Conservation (phyloP, 2,797 vertebrate species). For the Catostomus latipinnis region DNA sequence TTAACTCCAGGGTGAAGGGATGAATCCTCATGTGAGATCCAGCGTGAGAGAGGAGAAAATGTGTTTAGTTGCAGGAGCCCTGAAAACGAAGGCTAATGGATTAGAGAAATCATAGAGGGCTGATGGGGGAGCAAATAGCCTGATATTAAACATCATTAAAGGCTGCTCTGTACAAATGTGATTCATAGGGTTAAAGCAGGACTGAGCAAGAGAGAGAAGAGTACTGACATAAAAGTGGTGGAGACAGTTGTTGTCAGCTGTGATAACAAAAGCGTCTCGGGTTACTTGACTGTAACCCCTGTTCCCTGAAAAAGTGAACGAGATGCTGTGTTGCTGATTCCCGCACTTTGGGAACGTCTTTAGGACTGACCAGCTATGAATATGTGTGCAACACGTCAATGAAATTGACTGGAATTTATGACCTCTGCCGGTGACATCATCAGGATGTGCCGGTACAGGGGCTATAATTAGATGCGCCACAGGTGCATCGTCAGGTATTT, state of each 20-base stretch:
- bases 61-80: conserved; percentile 70
- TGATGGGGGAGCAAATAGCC: conserved; percentile 64
- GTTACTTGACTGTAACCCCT: no score
- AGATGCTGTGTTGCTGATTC: no score
- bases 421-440: no score
- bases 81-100: conserved; percentile 77
- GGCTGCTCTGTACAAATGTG: conserved; percentile 67
- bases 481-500: no score
- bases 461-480: no score
- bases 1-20: conserved; percentile 67
- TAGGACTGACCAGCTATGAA: no score
- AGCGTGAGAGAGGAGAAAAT: conserved; percentile 69
- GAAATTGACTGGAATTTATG: no score
- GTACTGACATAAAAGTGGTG: neutral
- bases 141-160: conserved; percentile 68
- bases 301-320: no score
- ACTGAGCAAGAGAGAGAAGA: conserved; percentile 5
- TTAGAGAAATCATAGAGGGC: conserved; percentile 68
- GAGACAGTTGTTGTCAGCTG: conserved; percentile 12
- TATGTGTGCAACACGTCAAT: no score
- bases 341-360: no score
- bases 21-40: conserved; percentile 69
- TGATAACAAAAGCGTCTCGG: neutral
- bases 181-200: conserved; percentile 52
- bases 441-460: neutral